phyloP scores from a whole-genome alignment of 2,888 invertebrate genomes.

The Ichneumon xanthorius region DNA sequence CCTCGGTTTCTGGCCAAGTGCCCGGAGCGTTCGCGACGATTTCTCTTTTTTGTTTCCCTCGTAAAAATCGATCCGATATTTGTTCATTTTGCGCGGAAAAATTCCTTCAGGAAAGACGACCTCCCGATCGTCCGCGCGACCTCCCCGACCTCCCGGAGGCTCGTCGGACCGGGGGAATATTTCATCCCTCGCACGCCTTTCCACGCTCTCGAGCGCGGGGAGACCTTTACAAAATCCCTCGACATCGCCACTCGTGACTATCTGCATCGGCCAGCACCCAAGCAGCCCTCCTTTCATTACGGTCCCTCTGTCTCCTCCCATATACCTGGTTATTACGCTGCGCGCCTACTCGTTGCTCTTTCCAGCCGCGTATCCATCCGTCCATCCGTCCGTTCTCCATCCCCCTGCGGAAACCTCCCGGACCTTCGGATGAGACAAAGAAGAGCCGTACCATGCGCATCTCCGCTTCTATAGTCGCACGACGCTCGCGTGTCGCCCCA shows the following conservation, averaged over 20 bases:
- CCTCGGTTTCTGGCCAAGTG: conserved; percentile 35
- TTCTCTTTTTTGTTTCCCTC: conserved; percentile 23
- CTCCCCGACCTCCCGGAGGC: too few relatives aligned
- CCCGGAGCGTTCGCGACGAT: conserved; percentile 49
- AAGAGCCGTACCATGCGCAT: conserved; percentile 15
- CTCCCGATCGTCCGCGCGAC: too few relatives aligned
- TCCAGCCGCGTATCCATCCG: conserved; percentile 56
- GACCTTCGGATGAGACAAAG: conserved; percentile 48
- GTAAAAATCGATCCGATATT: background rate
- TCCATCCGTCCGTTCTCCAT: conserved; percentile 6
- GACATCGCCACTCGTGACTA: conserved; percentile 30
- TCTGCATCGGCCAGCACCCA: conserved; percentile 10
- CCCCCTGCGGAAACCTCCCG: conserved; percentile 36
- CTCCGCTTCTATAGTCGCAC: conserved; percentile 26
- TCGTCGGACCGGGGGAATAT: background rate
- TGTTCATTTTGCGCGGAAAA: too few relatives aligned
- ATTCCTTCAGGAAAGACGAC: too few relatives aligned
- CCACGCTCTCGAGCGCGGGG: background rate
- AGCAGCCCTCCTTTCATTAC: conserved; percentile 53
- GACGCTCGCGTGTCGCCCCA: conserved; percentile 47
- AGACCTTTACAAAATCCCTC: background rate
- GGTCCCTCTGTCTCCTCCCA: conserved; percentile 4
- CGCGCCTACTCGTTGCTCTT: conserved; percentile 28
- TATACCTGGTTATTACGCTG: conserved; percentile 57
- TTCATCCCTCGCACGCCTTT: conserved; percentile 15